Evolutionary conservation across 2,113 vertebrate genomes (phyloP), one percentile per base, ranked within the genome.

Genomic region (Phrynosoma blainvillii): DNA sequence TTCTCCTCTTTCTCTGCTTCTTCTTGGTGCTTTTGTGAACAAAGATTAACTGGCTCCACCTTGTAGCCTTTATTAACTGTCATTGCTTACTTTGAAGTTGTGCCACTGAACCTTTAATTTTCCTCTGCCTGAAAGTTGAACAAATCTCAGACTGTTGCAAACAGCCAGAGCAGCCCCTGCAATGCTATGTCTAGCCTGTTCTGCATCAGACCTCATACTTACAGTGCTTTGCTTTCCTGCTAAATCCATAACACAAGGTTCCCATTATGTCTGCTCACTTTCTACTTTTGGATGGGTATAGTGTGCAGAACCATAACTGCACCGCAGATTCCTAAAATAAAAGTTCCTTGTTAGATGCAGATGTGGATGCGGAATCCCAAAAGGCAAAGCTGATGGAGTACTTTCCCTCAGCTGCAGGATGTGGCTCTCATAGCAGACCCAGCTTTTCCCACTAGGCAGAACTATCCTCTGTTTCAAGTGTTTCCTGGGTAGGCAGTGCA

Each of bases 71-170:
- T 79, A 79, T 62, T 87, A 74, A 71, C 52, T 81, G 11, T 74
- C 2, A 36, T 73, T 30, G 59, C 52, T 77, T 66, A 85, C 79
- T 54, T 81, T 74, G 25, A 87, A 65, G 81, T 74, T 87, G 71
- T 82, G 81, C 14, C 47, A 77, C 36, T 83, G 23, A 56, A 40
- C 59, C 80, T 83, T 84, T 88, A 66, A 82, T 21, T 88, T 82
- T 65, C 59, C 66, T 40, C 47, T 73, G 36, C 54, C 75, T 66
- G 75, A 52, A 66, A 82, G 12, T 79, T 68, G 81, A 87, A 74
- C 54, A 76, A 52, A 77, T 77, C 68, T n/a, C 56, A 82, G 71
- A 52, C 54, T 66, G 36, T 76, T 87, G 80, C 21, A 82, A 82
- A 47, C 52, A 65, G 2, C 32, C 74, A 52, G 59, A 54, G 42